A percentile compares a stretch with the other conserved stretches of the same genome.
Conservation (phyloP, 2,797 vertebrate species). For the Cryptoprocta ferox region DNA sequence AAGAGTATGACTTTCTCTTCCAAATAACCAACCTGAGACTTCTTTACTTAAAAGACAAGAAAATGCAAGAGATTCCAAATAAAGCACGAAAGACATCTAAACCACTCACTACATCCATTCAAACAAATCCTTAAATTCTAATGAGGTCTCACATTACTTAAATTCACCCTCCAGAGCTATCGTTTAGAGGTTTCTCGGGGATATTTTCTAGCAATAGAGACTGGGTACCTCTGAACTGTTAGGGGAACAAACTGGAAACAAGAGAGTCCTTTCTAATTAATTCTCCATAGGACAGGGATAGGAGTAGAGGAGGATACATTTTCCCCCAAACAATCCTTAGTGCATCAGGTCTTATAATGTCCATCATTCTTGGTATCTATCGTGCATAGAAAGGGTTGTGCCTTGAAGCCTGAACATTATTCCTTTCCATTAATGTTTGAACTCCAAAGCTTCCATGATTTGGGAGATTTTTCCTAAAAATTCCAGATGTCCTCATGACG, state of each 20-base stretch:
- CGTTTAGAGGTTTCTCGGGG: not conserved
- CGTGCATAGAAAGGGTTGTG: not conserved
- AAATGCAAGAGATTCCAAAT: not conserved
- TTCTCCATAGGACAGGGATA: not conserved
- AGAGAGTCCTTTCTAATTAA: not conserved
- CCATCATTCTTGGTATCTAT: not conserved
- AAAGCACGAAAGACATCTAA: not conserved
- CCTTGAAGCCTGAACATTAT: not conserved
- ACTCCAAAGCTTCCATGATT: not conserved
- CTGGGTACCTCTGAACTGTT: not conserved
- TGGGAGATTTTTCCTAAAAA: not conserved
- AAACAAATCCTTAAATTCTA: not conserved
- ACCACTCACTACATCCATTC: not conserved
- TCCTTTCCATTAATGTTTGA: not conserved
- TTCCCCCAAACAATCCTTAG: not conserved
- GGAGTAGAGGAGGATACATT: not conserved
- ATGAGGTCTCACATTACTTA: not conserved
- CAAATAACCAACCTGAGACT: not conserved
- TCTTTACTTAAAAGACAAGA: not conserved
- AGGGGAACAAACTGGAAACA: not conserved
- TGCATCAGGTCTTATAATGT: accelerated
- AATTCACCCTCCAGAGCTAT: not conserved
- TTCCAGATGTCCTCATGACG: not conserved
- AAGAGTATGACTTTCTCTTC: not conserved
- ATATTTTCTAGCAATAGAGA: not conserved